phyloP scores from a whole-genome alignment of 2,113 vertebrate genomes.

The Eidolon helvum region DNA sequence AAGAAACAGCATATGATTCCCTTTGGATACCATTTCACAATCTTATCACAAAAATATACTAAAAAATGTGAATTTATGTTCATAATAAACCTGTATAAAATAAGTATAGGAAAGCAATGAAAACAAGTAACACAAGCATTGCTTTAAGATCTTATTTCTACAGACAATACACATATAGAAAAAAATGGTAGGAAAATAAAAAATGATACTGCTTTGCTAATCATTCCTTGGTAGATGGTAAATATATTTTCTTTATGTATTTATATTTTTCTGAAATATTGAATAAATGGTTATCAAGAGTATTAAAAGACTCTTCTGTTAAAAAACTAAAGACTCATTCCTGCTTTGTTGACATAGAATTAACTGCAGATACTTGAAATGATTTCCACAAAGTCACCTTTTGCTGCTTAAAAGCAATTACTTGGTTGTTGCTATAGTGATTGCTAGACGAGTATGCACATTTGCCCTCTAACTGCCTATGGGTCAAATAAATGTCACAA shows the following conservation, averaged over 20 bases:
- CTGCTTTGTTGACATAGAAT: constrained; percentile 26
- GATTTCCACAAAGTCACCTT: constrained; percentile 50
- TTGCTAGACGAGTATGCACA: constrained; percentile 55
- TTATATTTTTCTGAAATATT: constrained; percentile 25
- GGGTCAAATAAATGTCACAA: constrained; percentile 65
- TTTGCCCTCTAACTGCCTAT: constrained; percentile 61
- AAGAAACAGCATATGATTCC: not conserved
- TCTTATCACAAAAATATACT: constrained; percentile 18
- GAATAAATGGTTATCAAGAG: not conserved
- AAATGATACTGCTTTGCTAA: not conserved
- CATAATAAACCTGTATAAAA: constrained; percentile 26
- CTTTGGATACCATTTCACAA: constrained; percentile 43
- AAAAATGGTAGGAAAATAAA: not conserved
- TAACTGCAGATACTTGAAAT: constrained; percentile 58
- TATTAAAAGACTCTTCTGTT: constrained; percentile 8
- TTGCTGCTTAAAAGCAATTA: constrained; percentile 73
- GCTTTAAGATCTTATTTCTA: not conserved
- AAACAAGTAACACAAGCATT: not conserved
- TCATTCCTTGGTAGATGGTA: not conserved
- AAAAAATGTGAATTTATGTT: constrained; percentile 52
- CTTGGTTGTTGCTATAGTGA: constrained; percentile 62
- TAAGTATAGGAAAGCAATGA: constrained; percentile 29
- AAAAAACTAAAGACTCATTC: not conserved
- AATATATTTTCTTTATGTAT: constrained; percentile 8
- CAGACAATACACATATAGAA: not conserved